A percentile compares a stretch with the other conserved stretches of the same genome.
phyloP scores from a whole-genome alignment of 2,797 vertebrate genomes.

The Pogonophryne albipinna region DNA sequence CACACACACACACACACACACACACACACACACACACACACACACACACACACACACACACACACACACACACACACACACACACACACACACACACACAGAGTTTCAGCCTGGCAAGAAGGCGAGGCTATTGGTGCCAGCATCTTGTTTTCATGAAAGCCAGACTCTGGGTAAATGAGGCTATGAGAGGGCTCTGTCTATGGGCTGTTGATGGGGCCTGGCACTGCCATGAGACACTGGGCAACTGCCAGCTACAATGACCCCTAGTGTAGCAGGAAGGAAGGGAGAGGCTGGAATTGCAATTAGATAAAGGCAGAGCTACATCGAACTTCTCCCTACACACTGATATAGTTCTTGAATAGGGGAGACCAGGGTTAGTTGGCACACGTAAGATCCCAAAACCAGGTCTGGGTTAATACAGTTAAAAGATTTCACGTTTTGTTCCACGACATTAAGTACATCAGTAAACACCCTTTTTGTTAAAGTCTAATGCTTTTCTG shows the following conservation, averaged over 20 bases:
- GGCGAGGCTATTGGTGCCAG: constrained; percentile 13
- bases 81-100: no score
- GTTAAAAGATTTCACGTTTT: no score
- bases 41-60: constrained; percentile 22
- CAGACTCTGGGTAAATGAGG: constrained; percentile 19
- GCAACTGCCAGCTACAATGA: constrained; percentile 57
- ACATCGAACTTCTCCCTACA: constrained; percentile 9
- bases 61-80: constrained; percentile 1
- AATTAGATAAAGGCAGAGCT: constrained; percentile 35
- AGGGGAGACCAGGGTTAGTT: no score
- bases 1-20: background rate
- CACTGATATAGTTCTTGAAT: constrained; percentile 23
- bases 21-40: constrained; percentile 6
- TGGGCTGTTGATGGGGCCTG: constrained; percentile 57
- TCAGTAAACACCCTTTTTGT: no score
- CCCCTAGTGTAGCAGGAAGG: constrained; percentile 47
- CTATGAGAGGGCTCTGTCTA: constrained; percentile 30
- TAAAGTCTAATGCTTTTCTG: no score
- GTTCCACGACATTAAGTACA: no score
- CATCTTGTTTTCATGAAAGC: constrained; percentile 66
- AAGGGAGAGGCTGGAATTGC: constrained; percentile 25
- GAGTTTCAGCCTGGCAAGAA: constrained; percentile 7
- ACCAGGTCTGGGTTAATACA: no score
- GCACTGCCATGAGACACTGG: constrained; percentile 71
- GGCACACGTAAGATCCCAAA: no score